Base-by-base conservation (phyloP, 2,113 vertebrate genomes). In the Tonatia bakeri region DNA sequence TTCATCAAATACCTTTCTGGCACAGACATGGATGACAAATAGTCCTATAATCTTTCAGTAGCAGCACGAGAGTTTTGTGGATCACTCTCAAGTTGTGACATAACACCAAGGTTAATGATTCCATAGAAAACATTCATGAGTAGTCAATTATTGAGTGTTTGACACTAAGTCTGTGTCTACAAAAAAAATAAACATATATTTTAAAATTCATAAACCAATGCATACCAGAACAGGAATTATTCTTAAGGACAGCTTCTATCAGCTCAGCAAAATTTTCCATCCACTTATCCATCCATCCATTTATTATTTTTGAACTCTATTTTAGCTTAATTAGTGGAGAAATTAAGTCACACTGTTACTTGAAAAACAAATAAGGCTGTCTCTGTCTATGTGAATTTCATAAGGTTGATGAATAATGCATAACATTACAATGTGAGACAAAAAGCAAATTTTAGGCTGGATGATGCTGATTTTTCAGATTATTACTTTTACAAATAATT, bases 21-120 rank as follows among this genome's bases (percentile, higher is more conserved):
- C 85, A 54, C 67, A 96, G 90, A 89, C 77, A 95, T 87, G 87
- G 97, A 96, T 94, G 72, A 73, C 67, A 96, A 96, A 87, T 91
- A 93, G 47, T 84, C 73, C 28, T 96, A 24, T 89, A 81, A 97
- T 96, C 92, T 97, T 96, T 89, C 92, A 52, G 4, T 87, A 64
- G 72, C 94, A 38, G 88, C 70, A 92, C 16, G 77, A 38, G 93
- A 95, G 64, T 95, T 96, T 82, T 95, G 83, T 84, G 91, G 94
- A 73, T 96, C 91, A 89, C 33, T 93, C 69, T 95, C 97, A 95
- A 96, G 82, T 84, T 98, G 95, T 83, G 77, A 87, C 91, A 89
- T 16, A 89, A 26, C 79, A 91, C 64, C 79, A 96, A 94, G 91
- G 95, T 98, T 96, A 97, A 87, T 1, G 7, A 89, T 80, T 97